Evolutionary conservation across 2,888 invertebrate genomes (phyloP).

Genomic region (Ametastegia equiseti): DNA sequence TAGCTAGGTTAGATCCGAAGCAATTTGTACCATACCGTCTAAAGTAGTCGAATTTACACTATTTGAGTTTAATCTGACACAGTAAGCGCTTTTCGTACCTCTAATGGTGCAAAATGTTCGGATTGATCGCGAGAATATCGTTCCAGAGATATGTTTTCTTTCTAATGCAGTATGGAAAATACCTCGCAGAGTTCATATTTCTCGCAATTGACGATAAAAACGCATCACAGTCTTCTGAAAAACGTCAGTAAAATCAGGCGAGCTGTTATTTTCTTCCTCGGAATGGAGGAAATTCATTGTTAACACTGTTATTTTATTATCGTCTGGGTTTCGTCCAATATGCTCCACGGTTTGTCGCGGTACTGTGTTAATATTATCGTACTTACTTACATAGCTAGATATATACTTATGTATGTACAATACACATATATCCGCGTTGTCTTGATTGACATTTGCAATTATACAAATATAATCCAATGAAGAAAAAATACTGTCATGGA

Average conservation of each 20-base stretch:
- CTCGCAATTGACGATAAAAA: too few species aligned
- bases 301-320: constrained; percentile 25
- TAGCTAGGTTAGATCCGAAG: too few species aligned
- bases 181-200: too few species aligned
- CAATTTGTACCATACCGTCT: too few species aligned
- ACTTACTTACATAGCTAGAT: not conserved
- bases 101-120: too few species aligned
- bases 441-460: constrained; percentile 20
- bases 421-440: not conserved
- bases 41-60: too few species aligned
- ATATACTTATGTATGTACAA: not conserved
- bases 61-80: too few species aligned
- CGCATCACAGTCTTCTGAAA: too few species aligned
- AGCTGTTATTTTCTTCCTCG: not conserved
- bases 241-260: not conserved
- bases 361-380: not conserved
- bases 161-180: too few species aligned
- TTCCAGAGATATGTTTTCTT: too few species aligned
- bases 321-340: not conserved
- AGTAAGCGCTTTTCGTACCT: too few species aligned
- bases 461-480: not conserved
- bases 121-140: too few species aligned
- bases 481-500: not conserved
- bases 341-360: not conserved
- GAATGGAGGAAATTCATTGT: not conserved